Conservation (phyloP, 2,113 vertebrate species). For the Heloderma charlesbogerti region DNA sequence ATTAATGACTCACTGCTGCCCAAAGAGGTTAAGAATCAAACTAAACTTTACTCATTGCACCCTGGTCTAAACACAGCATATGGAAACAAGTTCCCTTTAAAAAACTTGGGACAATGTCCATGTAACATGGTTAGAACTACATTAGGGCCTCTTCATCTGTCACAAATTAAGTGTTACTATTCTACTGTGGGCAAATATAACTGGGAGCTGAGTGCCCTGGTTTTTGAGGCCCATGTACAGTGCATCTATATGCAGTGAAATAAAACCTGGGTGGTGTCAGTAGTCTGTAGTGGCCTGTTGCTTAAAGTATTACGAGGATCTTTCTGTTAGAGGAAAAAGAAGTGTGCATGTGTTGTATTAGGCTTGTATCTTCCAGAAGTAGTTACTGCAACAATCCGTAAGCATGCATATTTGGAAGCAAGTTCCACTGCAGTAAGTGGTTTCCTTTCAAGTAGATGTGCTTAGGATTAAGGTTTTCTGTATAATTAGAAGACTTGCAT, state of each 20-base stretch:
- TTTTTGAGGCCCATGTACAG: neutral
- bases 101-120: neutral
- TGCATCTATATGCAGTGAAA: neutral
- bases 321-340: neutral
- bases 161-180: neutral
- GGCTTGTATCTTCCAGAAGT: neutral
- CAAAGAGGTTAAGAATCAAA: neutral
- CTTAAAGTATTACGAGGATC: neutral
- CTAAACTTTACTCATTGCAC: conserved; percentile 2
- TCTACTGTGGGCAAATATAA: neutral
- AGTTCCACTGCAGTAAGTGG: neutral
- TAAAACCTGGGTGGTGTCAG: neutral
- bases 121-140: neutral
- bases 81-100: neutral
- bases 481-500: neutral
- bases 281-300: neutral
- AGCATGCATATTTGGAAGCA: too few relatives aligned
- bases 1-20: neutral
- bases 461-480: neutral
- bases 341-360: neutral
- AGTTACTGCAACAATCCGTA: neutral
- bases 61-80: neutral
- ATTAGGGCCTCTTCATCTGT: neutral
- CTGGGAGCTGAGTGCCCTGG: neutral
- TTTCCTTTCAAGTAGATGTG: neutral